Percentiles rank a stretch among this genome's conserved stretches.
Evolutionary conservation across 2,888 invertebrate genomes (phyloP).

Genomic region (Diploptera punctata): DNA sequence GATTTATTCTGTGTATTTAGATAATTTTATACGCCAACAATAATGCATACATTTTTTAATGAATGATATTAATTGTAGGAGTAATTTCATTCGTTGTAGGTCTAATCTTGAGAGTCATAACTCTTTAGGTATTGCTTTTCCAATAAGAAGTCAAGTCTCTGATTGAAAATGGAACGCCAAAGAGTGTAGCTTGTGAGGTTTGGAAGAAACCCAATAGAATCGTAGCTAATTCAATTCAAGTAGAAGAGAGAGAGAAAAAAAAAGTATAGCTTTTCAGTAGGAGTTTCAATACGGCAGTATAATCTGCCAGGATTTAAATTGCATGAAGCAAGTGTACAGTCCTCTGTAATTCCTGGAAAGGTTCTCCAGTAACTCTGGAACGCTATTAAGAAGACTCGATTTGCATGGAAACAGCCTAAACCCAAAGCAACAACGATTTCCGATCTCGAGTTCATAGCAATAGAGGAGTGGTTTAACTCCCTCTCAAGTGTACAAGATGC

Average conservation of each 20-base stretch:
- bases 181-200: too few relatives aligned
- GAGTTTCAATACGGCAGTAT: background rate
- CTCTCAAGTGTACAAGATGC: too few relatives aligned
- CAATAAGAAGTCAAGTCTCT: too few relatives aligned
- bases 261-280: background rate
- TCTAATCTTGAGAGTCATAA: too few relatives aligned
- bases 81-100: too few relatives aligned
- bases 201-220: background rate
- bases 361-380: conserved; percentile 16
- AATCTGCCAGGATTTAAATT: conserved; percentile 8
- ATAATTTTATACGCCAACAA: too few relatives aligned
- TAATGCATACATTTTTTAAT: too few relatives aligned
- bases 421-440: conserved; percentile 31
- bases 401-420: conserved; percentile 39
- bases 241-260: background rate
- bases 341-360: conserved; percentile 22
- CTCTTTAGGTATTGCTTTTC: too few relatives aligned
- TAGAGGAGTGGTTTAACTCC: background rate
- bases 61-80: too few relatives aligned
- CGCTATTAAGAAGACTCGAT: conserved; percentile 31
- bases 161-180: too few relatives aligned
- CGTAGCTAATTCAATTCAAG: background rate
- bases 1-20: too few relatives aligned
- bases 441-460: conserved; percentile 14
- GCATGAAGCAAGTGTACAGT: background rate